Evolutionary conservation across 2,888 invertebrate species (phyloP).

Genomic region (Campoletis raptor): DNA sequence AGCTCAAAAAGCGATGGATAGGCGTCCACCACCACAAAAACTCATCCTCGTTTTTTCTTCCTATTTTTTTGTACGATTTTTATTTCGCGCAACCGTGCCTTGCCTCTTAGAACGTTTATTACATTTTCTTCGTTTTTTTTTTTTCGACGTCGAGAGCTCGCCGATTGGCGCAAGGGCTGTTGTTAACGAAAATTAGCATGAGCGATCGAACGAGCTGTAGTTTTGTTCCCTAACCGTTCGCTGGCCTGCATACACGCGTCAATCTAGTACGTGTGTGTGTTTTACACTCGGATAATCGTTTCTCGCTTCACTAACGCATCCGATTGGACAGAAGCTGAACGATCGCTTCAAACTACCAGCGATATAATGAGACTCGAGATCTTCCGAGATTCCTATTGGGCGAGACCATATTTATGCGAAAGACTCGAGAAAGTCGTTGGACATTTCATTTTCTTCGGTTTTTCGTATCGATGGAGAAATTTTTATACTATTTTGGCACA

Average conservation of each 20-base stretch:
- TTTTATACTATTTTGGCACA: neutral
- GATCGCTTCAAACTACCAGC: neutral
- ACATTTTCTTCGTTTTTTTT: slow-evolving; percentile 30
- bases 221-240: slow-evolving; percentile 15
- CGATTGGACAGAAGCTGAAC: slow-evolving; percentile 24
- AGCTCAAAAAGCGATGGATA: neutral
- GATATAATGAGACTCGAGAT: neutral
- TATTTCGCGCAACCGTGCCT: neutral
- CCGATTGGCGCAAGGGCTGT: slow-evolving; percentile 78
- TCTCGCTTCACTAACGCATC: neutral
- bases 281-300: neutral
- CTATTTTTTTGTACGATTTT: neutral
- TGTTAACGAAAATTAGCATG: slow-evolving; percentile 84
- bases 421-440: neutral
- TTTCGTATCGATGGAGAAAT: neutral
- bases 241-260: neutral
- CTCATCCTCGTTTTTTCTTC: slow-evolving; percentile 44
- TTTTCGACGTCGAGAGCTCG: slow-evolving; percentile 5
- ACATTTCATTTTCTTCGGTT: neutral
- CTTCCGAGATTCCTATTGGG: slow-evolving; percentile 4
- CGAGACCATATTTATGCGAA: neutral
- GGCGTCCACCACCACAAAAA: slow-evolving; percentile 14
- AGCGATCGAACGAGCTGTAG: slow-evolving; percentile 78
- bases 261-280: neutral
- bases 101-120: slow-evolving; percentile 19